A percentile compares a stretch with the other conserved stretches of the same genome.
Evolutionary conservation across 2,888 invertebrate species (phyloP).

Genomic region (Eilema sororculum): DNA sequence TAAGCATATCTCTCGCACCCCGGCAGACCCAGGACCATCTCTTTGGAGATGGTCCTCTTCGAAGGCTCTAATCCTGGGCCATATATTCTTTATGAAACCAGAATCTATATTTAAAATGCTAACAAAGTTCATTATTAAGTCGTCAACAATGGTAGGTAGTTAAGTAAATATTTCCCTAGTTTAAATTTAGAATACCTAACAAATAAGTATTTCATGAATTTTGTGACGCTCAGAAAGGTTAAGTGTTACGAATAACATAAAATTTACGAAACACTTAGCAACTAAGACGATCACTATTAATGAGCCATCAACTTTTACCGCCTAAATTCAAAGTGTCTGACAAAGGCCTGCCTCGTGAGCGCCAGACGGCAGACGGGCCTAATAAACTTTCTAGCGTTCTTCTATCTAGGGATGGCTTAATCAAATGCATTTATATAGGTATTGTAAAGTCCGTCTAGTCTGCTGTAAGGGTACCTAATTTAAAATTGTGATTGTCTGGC

Average conservation of each 20-base stretch:
- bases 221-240: constrained; percentile 19
- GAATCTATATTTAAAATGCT: background rate
- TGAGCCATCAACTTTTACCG: constrained; percentile 45
- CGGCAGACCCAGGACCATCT: too few species aligned
- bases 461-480: constrained; percentile 72
- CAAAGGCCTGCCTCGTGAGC: constrained; percentile 27
- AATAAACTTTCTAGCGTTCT: constrained; percentile 41
- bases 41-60: too few species aligned
- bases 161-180: background rate
- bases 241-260: constrained; percentile 26
- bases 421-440: constrained; percentile 63
- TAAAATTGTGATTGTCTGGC: constrained; percentile 85
- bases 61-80: too few species aligned
- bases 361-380: constrained; percentile 42
- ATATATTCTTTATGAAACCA: background rate
- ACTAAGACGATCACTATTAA: constrained; percentile 43
- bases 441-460: constrained; percentile 62
- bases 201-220: constrained; percentile 18
- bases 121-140: too few species aligned
- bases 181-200: constrained; percentile 21
- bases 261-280: constrained; percentile 42
- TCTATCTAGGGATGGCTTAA: constrained; percentile 41
- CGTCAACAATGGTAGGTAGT: too few species aligned
- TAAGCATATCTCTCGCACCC: too few species aligned
- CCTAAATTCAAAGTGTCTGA: constrained; percentile 37